Evolutionary conservation across 2,113 vertebrate genomes (phyloP).

Genomic region (Spermophilus dauricus): DNA sequence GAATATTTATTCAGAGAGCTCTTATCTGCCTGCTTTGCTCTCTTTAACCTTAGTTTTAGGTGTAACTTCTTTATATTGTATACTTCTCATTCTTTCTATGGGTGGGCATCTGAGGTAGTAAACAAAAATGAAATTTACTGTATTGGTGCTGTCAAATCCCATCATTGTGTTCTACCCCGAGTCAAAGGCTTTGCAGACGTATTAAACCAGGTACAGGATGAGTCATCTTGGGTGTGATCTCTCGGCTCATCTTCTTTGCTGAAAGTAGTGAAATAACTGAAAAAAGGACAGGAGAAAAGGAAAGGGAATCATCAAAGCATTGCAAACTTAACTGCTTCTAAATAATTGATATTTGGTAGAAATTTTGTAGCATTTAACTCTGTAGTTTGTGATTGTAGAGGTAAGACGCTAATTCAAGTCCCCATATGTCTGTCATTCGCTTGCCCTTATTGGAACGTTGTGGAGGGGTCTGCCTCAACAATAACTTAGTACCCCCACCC

Average conservation of each 20-base stretch:
- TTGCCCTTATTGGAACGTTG: not conserved
- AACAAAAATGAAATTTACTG: not conserved
- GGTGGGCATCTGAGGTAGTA: not conserved
- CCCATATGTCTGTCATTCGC: not conserved
- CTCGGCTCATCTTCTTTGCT: not conserved
- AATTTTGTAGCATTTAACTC: not conserved
- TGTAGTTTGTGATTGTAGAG: not conserved
- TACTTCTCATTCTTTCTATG: conserved; percentile 9
- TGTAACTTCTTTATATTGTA: not conserved
- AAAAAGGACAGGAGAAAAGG: not conserved
- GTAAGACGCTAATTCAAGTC: not conserved
- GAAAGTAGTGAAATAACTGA: not conserved
- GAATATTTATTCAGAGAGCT: not conserved
- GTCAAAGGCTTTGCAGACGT: not conserved
- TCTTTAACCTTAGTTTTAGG: conserved; percentile 12
- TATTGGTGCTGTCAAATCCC: not conserved
- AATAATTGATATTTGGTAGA: not conserved
- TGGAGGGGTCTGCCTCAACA: not conserved
- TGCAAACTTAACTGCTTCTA: not conserved
- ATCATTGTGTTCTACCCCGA: not conserved
- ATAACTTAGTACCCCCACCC: not conserved
- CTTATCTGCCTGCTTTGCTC: not conserved
- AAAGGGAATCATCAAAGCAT: not conserved
- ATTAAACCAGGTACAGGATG: not conserved
- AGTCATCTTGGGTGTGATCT: not conserved